phyloP scores from a whole-genome alignment of 2,113 vertebrate species.

The Vulpes lagopus region DNA sequence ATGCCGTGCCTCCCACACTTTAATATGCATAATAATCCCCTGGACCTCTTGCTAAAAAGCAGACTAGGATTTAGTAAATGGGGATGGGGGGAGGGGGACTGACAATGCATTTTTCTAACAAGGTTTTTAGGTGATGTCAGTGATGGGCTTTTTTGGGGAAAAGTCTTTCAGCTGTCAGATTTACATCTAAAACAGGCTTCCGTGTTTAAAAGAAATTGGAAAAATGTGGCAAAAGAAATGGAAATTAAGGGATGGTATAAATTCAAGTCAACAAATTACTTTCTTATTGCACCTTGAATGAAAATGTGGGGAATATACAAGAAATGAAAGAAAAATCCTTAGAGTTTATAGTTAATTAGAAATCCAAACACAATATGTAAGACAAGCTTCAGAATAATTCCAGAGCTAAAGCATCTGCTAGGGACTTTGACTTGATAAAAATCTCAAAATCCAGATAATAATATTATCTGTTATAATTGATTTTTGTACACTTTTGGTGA shows the following conservation, averaged over 20 bases:
- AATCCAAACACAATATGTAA: background rate
- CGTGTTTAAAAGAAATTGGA: background rate
- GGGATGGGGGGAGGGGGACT: background rate
- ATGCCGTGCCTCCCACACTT: background rate
- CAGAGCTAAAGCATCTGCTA: background rate
- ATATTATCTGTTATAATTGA: background rate
- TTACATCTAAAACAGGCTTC: background rate
- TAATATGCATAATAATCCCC: background rate
- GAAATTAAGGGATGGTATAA: background rate
- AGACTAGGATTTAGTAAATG: background rate
- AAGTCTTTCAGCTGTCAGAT: background rate
- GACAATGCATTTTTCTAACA: background rate
- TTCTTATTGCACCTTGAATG: background rate
- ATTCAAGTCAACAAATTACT: background rate
- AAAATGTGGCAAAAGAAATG: background rate
- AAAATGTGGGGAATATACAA: background rate
- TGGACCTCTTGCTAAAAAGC: background rate
- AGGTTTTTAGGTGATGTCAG: background rate
- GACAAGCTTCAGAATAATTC: background rate
- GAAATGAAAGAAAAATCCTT: background rate
- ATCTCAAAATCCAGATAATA: background rate
- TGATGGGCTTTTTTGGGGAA: background rate
- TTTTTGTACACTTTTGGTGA: background rate
- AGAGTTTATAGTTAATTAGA: background rate
- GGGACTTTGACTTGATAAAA: background rate